phyloP scores from a whole-genome alignment of 2,888 invertebrate species.

The Blastobasis adustella region DNA sequence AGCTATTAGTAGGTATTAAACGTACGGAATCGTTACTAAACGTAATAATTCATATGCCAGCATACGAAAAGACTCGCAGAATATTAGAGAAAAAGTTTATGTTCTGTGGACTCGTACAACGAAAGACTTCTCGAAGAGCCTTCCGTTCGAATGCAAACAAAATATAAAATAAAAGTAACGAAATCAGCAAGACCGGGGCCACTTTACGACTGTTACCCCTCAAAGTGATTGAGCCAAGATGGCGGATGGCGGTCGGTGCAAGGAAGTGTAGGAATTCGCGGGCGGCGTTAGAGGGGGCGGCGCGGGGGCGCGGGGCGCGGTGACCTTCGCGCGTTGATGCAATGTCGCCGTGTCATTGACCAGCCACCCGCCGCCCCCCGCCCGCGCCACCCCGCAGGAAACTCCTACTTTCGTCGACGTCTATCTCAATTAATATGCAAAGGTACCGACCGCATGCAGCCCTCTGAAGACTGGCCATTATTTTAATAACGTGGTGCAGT shows the following conservation, averaged over 20 bases:
- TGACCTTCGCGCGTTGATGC: slow-evolving; percentile 71
- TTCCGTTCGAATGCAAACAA: no score
- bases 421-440: slow-evolving; percentile 5
- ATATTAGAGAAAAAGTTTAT: no score
- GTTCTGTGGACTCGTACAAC: no score
- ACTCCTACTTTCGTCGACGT: slow-evolving; percentile 2
- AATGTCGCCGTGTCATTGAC: slow-evolving; percentile 74
- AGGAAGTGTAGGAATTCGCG: slow-evolving; percentile 53
- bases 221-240: slow-evolving; percentile 56
- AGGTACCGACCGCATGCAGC: neutral
- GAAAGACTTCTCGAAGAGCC: no score
- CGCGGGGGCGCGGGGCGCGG: slow-evolving; percentile 24
- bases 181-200: no score
- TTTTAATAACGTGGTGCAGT: no score
- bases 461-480: no score
- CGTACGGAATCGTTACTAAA: no score
- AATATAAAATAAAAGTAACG: no score
- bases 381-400: slow-evolving; percentile 20
- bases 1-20: no score
- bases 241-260: slow-evolving; percentile 57
- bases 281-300: slow-evolving; percentile 29
- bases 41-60: no score
- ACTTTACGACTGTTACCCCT: neutral
- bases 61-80: no score
- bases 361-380: slow-evolving; percentile 39